Conservation (phyloP, 2,797 vertebrate genomes). For the Molossus molossus region DNA sequence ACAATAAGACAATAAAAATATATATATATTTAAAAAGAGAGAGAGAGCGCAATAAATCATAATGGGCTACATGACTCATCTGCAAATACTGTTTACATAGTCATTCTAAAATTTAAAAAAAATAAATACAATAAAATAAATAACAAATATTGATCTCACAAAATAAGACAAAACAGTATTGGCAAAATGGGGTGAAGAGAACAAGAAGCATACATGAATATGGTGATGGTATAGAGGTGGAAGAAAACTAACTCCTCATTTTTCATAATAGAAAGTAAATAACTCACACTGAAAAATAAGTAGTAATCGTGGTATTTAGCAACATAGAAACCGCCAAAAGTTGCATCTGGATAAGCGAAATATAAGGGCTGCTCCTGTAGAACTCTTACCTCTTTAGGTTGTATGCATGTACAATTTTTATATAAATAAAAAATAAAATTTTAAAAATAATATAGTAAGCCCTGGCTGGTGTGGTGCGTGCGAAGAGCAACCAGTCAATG, state of each 20-base stretch:
- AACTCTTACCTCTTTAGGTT: background rate
- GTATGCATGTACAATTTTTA: background rate
- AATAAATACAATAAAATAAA: background rate
- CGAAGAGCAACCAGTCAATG: too few species aligned
- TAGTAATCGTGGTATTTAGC: background rate
- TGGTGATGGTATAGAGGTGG: background rate
- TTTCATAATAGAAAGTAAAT: background rate
- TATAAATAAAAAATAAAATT: background rate
- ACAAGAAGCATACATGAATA: background rate
- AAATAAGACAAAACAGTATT: background rate
- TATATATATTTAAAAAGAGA: too few species aligned
- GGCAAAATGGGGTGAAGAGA: background rate
- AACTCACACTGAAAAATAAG: background rate
- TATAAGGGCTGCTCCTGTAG: background rate
- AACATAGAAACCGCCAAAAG: background rate
- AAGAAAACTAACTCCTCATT: background rate
- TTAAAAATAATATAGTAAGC: background rate
- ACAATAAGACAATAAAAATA: too few species aligned
- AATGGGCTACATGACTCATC: background rate
- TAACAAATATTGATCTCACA: background rate
- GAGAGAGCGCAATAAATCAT: background rate
- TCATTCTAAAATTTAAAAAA: too few species aligned
- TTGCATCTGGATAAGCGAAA: background rate
- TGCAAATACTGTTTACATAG: background rate
- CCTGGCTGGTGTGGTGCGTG: too few species aligned